These are phyloP conservation scores for Eidolon helvum DNA, from an alignment of 2,113 vertebrate species.

Conservation along the genomic window DNA sequence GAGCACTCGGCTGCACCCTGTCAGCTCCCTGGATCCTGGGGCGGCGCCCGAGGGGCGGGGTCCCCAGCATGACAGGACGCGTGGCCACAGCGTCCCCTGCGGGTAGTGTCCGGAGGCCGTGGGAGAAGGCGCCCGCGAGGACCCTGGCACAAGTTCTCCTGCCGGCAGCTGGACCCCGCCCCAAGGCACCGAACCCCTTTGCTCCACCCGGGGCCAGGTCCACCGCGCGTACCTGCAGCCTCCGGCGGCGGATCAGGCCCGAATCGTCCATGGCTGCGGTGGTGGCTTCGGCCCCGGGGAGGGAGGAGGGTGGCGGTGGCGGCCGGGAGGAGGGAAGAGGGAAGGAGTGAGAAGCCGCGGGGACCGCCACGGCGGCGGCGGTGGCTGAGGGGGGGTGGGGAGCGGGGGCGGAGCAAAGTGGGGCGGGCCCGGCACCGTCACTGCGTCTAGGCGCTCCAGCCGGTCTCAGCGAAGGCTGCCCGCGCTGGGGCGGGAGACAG, in stretches of 20 bases:
- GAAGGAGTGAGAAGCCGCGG: constrained; percentile 47
- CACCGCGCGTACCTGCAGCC: constrained; percentile 64
- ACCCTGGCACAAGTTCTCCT: constrained; percentile 29
- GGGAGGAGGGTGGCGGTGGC: constrained; percentile 54
- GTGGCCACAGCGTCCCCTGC: background rate
- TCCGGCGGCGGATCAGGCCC: constrained; percentile 77
- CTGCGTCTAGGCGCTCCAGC: constrained; percentile 65
- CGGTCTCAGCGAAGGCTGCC: constrained; percentile 29
- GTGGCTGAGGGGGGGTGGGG: background rate
- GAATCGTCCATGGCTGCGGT: constrained; percentile 75
- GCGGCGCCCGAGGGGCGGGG: constrained; percentile 71
- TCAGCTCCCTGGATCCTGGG: background rate
- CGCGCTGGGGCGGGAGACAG: background rate
- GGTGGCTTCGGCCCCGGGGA: constrained; percentile 63
- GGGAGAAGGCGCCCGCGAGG: background rate
- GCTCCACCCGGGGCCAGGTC: background rate
- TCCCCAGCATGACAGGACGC: constrained; percentile 22
- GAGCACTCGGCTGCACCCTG: background rate
- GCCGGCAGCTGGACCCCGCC: constrained; percentile 24
- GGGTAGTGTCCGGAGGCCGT: background rate
- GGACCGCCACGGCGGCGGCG: constrained; percentile 6
- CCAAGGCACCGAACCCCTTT: constrained; percentile 22
- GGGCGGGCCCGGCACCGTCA: constrained; percentile 65
- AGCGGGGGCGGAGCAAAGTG: constrained; percentile 60
- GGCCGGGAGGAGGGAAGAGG: constrained; percentile 5